Evolutionary conservation across 2,797 vertebrate genomes (phyloP), one percentile per base, ranked within the genome.

Genomic region (Anguilla marmorata): DNA sequence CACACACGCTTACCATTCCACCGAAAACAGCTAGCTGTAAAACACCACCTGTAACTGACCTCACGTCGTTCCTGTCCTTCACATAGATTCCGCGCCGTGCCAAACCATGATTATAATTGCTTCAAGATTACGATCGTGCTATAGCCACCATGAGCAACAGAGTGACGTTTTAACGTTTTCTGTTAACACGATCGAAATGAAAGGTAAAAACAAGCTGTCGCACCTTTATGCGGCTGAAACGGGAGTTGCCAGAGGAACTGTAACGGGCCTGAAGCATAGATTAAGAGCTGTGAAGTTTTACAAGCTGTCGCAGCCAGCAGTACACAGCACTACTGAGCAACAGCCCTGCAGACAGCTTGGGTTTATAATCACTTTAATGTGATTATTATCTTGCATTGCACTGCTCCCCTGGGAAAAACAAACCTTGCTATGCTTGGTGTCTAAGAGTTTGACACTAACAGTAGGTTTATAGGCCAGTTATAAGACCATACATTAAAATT

Each of bases 321-420:
- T 80, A 6, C 69, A 74, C 14, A 33, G 69, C 30, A 21, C 27
- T 74, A 30, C 69, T 12, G 30, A 74, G 11, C 69, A 11, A 48
- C 8, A 82, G 41, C 37, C 19, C 41, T 11, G 45, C 19, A 82
- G 79, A 82, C 7, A 50, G 79, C 79, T 82, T 9, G 19, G 76
- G 79, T 82, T 50, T 50, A 82, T 82, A 82, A 82, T 82, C 79
- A 82, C 41, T 50, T 82, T 24, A 11, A 82, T 82, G 37, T 82
- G 41, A 82, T 82, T 82, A 82, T 82, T 82, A 50, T 82, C 41
- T 48, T n/a, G 45, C 19, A n/a, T 48, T n/a, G 37, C 37, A 80
- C 24, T 80, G 79, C 79, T 82, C 45, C 79, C 45, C 45, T 24
- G 79, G 45, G 79, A 16, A 41, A 76, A 76, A 76, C 33, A 41